Conservation (phyloP, 1,140 invertebrate genomes). For the Asbolus verrucosus region DNA sequence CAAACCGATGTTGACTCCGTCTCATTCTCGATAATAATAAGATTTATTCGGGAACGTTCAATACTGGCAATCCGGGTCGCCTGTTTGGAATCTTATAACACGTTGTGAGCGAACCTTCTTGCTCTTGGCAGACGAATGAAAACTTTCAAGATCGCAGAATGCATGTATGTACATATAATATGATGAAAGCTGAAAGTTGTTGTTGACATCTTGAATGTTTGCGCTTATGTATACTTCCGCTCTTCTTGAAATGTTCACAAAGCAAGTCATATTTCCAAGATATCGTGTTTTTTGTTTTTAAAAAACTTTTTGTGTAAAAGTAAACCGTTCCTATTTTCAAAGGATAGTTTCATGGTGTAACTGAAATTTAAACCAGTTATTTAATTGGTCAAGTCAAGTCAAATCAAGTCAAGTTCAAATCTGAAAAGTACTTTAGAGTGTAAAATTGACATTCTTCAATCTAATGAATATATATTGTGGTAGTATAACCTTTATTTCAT, state of each 20-base stretch:
- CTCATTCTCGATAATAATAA: conserved; percentile 62
- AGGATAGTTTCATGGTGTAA: too few species aligned
- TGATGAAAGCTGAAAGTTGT: conserved; percentile 48
- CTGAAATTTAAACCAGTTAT: too few species aligned
- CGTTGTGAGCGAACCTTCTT: conserved; percentile 49
- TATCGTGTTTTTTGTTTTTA: background rate
- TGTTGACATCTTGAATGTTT: conserved; percentile 53
- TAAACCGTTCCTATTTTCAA: too few species aligned
- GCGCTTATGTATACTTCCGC: conserved; percentile 29
- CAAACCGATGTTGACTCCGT: conserved; percentile 62
- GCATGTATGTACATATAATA: conserved; percentile 52
- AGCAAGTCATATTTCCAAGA: background rate
- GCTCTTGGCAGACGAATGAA: conserved; percentile 47
- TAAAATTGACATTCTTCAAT: too few species aligned
- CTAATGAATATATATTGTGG: too few species aligned
- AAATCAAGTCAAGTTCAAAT: too few species aligned
- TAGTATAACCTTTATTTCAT: too few species aligned
- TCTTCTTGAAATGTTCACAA: background rate
- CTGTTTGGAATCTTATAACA: conserved; percentile 60
- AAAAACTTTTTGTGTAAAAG: too few species aligned
- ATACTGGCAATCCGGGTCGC: conserved; percentile 58
- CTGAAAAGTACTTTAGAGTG: too few species aligned
- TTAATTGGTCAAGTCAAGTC: too few species aligned
- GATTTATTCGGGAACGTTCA: conserved; percentile 62
- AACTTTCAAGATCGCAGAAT: conserved; percentile 47